Percentiles rank a stretch among this genome's conserved stretches.
Evolutionary conservation across 2,113 vertebrate genomes (phyloP).

Genomic region (Abramis brama): DNA sequence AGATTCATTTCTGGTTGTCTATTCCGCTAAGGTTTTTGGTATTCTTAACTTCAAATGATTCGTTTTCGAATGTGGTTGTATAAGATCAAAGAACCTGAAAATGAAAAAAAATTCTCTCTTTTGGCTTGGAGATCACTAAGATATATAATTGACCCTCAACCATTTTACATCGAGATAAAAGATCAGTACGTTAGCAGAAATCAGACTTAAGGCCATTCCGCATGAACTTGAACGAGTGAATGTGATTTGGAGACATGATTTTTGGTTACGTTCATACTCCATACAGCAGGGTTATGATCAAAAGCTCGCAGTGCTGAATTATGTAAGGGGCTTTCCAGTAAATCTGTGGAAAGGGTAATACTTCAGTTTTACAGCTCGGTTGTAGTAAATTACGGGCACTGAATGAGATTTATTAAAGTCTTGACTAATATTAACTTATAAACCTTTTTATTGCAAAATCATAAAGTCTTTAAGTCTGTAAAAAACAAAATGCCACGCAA

Average conservation of each 20-base stretch:
- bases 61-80: neutral
- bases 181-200: neutral
- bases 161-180: neutral
- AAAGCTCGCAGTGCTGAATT: slow-evolving; percentile 9
- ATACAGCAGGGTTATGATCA: slow-evolving; percentile 36
- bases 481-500: slow-evolving; percentile 17
- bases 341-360: slow-evolving; percentile 30
- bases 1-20: neutral
- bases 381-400: slow-evolving; percentile 21
- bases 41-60: neutral
- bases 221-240: neutral
- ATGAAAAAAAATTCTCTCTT: neutral
- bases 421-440: slow-evolving; percentile 26
- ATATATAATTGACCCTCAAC: neutral
- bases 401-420: slow-evolving; percentile 23
- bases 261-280: neutral
- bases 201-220: neutral
- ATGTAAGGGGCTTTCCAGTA: slow-evolving; percentile 29
- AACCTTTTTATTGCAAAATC: slow-evolving; percentile 29
- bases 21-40: neutral
- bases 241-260: slow-evolving; percentile 2
- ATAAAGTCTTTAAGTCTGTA: slow-evolving; percentile 38
- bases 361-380: slow-evolving; percentile 28
- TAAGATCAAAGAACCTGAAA: neutral
- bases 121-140: neutral